Percentiles rank a stretch among this genome's conserved stretches.
Conservation (phyloP, 2,113 vertebrate genomes). For the Ochotona princeps region DNA sequence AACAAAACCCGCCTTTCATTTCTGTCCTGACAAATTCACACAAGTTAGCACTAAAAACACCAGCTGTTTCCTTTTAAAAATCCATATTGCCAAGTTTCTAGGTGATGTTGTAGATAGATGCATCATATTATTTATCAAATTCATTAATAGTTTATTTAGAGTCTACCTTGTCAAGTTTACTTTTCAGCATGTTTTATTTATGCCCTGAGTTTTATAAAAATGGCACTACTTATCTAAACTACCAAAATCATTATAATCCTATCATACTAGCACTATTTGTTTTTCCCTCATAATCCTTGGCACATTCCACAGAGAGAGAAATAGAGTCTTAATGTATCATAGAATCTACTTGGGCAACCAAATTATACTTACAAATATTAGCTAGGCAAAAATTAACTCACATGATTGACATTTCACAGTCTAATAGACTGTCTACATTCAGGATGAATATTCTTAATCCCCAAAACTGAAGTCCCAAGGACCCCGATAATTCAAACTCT, state of each 20-base stretch:
- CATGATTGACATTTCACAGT: too few relatives aligned
- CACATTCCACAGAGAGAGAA: accelerated
- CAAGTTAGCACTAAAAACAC: not conserved
- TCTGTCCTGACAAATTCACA: not conserved
- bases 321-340: not conserved
- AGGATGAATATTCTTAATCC: too few relatives aligned
- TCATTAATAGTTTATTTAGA: not conserved
- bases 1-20: not conserved
- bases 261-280: too few relatives aligned
- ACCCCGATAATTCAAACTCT: too few relatives aligned
- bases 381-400: not conserved
- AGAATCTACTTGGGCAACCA: not conserved
- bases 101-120: not conserved
- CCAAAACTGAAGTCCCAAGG: too few relatives aligned
- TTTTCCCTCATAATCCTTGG: not conserved
- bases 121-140: constrained; percentile 22
- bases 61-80: not conserved
- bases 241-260: not conserved
- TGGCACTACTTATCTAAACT: not conserved
- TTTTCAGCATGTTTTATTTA: not conserved
- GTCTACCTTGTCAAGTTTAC: not conserved
- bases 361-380: not conserved
- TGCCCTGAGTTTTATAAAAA: not conserved
- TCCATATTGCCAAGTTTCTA: not conserved
- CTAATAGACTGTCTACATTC: not conserved